Conservation (phyloP, 2,797 vertebrate species). For the Catamblyrhynchus diadema region DNA sequence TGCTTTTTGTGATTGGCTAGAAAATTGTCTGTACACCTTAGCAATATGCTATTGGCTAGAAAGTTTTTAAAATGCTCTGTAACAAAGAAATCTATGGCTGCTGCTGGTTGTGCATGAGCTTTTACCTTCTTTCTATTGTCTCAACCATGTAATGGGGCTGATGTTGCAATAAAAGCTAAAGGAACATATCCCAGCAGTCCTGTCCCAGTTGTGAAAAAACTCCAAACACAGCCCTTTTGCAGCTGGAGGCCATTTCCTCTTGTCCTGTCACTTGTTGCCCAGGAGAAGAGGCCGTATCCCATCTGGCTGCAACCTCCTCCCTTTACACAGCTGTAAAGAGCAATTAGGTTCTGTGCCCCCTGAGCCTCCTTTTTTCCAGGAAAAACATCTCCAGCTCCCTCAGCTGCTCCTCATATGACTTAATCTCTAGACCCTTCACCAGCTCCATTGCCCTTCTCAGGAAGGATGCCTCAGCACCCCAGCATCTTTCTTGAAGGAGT, state of each 20-base stretch:
- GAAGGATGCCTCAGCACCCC: not conserved
- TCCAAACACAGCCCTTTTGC: not conserved
- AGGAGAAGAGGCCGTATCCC: fast-evolving
- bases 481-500: not conserved
- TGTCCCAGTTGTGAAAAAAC: not conserved
- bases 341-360: not conserved
- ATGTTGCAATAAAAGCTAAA: not conserved
- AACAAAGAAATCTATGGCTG: not conserved
- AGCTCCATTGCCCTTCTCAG: fast-evolving
- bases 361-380: not conserved
- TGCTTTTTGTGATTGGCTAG: not conserved
- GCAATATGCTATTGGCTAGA: not conserved
- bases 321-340: not conserved
- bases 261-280: not conserved
- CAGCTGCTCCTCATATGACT: not conserved
- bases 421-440: not conserved
- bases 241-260: not conserved
- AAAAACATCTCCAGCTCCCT: not conserved
- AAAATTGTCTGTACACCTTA: not conserved
- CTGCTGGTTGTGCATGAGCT: not conserved
- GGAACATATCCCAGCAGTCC: not conserved
- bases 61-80: not conserved
- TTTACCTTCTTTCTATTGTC: not conserved
- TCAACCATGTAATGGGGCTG: not conserved
- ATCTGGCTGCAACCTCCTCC: not conserved